Evolutionary conservation across 2,113 vertebrate species (phyloP).

Genomic region (Melanostigma gelatinosum): DNA sequence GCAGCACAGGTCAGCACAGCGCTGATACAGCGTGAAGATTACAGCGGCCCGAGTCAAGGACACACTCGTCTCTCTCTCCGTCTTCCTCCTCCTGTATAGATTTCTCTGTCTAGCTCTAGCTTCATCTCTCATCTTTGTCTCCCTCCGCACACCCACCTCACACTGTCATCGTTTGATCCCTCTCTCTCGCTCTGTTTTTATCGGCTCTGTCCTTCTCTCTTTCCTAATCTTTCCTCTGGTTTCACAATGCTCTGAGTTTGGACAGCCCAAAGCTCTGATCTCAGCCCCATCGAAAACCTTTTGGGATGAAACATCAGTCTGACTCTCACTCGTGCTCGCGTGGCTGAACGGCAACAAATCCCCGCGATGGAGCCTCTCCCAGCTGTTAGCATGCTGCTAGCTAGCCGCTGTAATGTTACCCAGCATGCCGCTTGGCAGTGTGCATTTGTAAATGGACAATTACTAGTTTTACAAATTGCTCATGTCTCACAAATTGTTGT

Average conservation of each 20-base stretch:
- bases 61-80: constrained; percentile 29
- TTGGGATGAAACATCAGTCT: background rate
- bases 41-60: constrained; percentile 66
- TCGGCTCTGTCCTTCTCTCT: constrained; percentile 1
- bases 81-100: constrained; percentile 49
- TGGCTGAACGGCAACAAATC: background rate
- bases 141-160: constrained; percentile 19
- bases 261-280: background rate
- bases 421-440: no score
- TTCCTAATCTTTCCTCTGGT: constrained; percentile 1
- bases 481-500: no score
- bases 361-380: no score
- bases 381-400: no score
- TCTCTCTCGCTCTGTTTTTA: background rate
- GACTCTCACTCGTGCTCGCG: background rate
- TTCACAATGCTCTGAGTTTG: background rate
- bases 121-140: constrained; percentile 34
- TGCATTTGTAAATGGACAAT: no score
- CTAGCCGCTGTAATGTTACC: no score
- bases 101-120: constrained; percentile 25
- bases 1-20: constrained; percentile 58
- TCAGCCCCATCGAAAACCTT: background rate
- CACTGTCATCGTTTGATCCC: constrained; percentile 31
- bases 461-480: no score
- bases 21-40: constrained; percentile 67